phyloP scores from a whole-genome alignment of 2,113 vertebrate genomes.

The Myodes glareolus region DNA sequence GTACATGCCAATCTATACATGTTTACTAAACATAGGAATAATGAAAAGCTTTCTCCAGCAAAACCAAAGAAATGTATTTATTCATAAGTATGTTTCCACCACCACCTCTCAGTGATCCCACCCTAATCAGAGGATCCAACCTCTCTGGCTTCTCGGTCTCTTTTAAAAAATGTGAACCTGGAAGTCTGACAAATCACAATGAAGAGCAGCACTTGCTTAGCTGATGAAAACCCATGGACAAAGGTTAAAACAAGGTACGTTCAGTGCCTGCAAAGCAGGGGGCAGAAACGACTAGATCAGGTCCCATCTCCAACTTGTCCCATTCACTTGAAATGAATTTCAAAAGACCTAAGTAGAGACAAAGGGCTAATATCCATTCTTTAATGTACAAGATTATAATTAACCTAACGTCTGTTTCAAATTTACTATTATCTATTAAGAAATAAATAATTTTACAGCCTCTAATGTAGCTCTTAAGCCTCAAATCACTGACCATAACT shows the following conservation, averaged over 20 bases:
- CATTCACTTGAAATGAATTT: conserved; percentile 78
- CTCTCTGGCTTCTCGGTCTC: background rate
- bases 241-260: conserved; percentile 20
- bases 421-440: conserved; percentile 87
- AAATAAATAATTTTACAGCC: conserved; percentile 87
- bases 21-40: background rate
- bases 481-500: conserved; percentile 89
- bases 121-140: background rate
- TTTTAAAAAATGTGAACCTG: background rate
- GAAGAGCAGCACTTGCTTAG: background rate
- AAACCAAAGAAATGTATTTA: background rate
- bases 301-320: conserved; percentile 22
- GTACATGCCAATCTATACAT: background rate
- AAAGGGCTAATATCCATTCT: conserved; percentile 79
- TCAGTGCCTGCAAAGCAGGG: conserved; percentile 55
- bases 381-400: conserved; percentile 82
- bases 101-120: rapidly evolving
- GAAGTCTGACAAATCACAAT: background rate
- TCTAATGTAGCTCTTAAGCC: conserved; percentile 83
- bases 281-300: background rate
- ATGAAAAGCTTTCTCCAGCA: background rate
- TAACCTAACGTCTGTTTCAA: conserved; percentile 82
- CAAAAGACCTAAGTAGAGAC: conserved; percentile 73
- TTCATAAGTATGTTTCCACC: background rate
- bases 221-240: background rate